phyloP scores from a whole-genome alignment of 2,797 vertebrate genomes.

The Schizopygopsis malacanthus region DNA sequence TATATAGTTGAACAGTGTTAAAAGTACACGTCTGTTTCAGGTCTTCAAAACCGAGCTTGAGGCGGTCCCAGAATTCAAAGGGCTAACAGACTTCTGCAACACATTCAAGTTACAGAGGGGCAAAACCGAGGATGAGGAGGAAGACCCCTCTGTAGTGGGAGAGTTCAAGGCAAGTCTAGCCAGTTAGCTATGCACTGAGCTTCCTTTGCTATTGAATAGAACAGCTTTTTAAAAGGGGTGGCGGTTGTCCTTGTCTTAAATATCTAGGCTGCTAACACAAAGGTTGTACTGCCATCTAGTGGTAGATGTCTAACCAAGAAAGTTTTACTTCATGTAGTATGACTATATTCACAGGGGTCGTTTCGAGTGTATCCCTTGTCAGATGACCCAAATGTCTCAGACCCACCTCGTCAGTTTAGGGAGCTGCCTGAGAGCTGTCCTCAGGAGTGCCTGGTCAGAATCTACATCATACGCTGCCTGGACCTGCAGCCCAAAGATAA shows the following conservation, averaged over 20 bases:
- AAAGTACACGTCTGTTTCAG: conserved; percentile 71
- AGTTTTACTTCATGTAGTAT: conserved; percentile 1
- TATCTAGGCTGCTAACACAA: conserved; percentile 1
- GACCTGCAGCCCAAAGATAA: conserved; percentile 96
- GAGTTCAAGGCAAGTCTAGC: conserved; percentile 90
- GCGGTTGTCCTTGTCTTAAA: conserved; percentile 1
- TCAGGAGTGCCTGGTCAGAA: conserved; percentile 92
- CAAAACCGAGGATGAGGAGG: conserved; percentile 84
- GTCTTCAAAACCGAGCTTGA: conserved; percentile 89
- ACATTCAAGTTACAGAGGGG: conserved; percentile 94
- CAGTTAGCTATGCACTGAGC: conserved; percentile 6
- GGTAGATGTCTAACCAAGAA: conserved; percentile 49
- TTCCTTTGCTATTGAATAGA: background rate
- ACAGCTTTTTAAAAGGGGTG: background rate
- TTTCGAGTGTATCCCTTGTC: conserved; percentile 90
- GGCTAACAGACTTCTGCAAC: conserved; percentile 92
- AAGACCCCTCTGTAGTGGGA: conserved; percentile 93
- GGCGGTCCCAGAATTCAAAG: conserved; percentile 84
- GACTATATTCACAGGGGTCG: conserved; percentile 81
- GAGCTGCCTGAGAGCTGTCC: conserved; percentile 93
- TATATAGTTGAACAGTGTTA: background rate
- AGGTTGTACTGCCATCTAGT: conserved; percentile 67
- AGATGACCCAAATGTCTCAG: conserved; percentile 83
- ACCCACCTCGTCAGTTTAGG: conserved; percentile 91
- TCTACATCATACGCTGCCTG: conserved; percentile 86